phyloP scores from a whole-genome alignment of 2,797 vertebrate genomes.

The Enteromius treurensis region DNA sequence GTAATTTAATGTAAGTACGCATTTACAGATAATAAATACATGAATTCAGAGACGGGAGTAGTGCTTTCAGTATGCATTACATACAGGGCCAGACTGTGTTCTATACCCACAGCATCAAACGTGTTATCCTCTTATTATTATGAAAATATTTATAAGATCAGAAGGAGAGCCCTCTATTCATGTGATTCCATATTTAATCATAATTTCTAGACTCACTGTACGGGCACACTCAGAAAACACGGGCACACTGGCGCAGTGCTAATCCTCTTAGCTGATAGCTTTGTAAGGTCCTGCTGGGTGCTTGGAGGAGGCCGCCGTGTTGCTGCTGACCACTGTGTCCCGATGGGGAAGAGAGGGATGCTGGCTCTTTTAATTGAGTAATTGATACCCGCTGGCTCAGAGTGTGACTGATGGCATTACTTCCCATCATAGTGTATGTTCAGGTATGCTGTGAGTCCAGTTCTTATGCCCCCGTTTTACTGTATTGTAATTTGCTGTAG shows the following conservation, averaged over 20 bases:
- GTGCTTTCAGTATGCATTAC: background rate
- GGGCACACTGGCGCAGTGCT: slow-evolving; percentile 52
- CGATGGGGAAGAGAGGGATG: background rate
- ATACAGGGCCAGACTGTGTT: background rate
- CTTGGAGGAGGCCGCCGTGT: slow-evolving; percentile 56
- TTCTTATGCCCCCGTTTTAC: background rate
- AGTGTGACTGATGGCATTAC: slow-evolving; percentile 46
- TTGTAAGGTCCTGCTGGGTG: slow-evolving; percentile 58
- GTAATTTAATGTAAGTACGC: background rate
- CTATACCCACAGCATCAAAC: slow-evolving; percentile 21
- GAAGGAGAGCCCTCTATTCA: background rate
- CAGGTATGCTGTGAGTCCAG: background rate
- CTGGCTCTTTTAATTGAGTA: slow-evolving; percentile 67
- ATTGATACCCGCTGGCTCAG: slow-evolving; percentile 61
- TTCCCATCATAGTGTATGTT: background rate
- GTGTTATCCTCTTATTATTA: slow-evolving; percentile 5
- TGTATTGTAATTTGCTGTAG: background rate
- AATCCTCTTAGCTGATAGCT: slow-evolving; percentile 69
- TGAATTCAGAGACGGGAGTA: slow-evolving; percentile 2
- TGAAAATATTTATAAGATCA: slow-evolving; percentile 16
- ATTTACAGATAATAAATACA: slow-evolving; percentile 3
- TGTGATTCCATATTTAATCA: slow-evolving; percentile 25
- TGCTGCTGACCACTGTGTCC: slow-evolving; percentile 33
- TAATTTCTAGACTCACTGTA: slow-evolving; percentile 26
- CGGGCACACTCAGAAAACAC: slow-evolving; percentile 27